These are phyloP conservation scores for Alloplasta piceator DNA, from an alignment of 2,888 invertebrate genomes.

Conservation along the genomic window DNA sequence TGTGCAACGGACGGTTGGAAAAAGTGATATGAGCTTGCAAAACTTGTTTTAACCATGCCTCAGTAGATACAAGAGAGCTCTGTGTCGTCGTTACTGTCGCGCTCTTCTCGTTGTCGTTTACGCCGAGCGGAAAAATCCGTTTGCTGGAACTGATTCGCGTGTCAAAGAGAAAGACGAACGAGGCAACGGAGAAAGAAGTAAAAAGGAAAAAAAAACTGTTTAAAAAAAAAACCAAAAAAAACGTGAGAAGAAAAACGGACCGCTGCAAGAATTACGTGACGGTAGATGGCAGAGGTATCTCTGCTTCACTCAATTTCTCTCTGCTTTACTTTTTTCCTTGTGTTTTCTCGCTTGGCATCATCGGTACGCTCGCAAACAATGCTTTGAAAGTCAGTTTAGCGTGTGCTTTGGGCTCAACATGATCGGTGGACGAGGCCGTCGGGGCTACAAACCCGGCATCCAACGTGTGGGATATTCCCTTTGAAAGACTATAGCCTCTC, in stretches of 20 bases:
- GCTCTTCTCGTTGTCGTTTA: conserved; percentile 22
- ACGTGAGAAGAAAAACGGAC: conserved; percentile 6
- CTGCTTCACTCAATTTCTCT: conserved; percentile 3
- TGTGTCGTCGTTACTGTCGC: neutral
- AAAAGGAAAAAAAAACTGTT: conserved; percentile 5
- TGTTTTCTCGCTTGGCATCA: conserved; percentile 23
- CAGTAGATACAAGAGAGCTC: too few relatives aligned
- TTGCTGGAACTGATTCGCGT: conserved; percentile 38
- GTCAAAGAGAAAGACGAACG: conserved; percentile 42
- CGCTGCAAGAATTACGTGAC: conserved; percentile 2
- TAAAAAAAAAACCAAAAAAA: conserved; percentile 27
- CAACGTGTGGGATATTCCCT: conserved; percentile 22
- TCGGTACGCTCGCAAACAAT: conserved; percentile 23
- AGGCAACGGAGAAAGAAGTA: conserved; percentile 13
- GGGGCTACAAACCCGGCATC: neutral
- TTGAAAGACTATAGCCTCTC: conserved; percentile 44
- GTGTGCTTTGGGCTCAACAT: conserved; percentile 52
- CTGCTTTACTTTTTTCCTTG: conserved; percentile 17
- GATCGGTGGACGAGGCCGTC: conserved; percentile 42
- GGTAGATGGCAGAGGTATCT: conserved; percentile 6
- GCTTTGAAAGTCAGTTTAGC: conserved; percentile 44
- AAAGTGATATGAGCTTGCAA: too few relatives aligned
- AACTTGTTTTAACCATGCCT: too few relatives aligned
- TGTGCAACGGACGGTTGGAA: too few relatives aligned
- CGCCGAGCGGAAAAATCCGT: conserved; percentile 41